phyloP scores from a whole-genome alignment of 1,140 invertebrate genomes.

The Hydropsyche tenuis region DNA sequence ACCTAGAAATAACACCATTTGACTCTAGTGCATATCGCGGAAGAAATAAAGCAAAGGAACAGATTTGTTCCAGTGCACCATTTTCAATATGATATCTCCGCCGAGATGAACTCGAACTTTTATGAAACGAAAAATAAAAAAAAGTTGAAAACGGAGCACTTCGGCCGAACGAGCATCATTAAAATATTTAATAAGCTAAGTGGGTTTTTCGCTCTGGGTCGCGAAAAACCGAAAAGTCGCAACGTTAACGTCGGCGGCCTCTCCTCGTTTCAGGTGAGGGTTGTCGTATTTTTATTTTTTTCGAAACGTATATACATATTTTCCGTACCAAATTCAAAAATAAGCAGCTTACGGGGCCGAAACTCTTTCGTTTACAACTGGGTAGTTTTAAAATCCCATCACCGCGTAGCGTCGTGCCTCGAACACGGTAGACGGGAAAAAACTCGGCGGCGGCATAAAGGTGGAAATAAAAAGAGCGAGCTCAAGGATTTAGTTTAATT shows the following conservation, averaged over 20 bases:
- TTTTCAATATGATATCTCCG: background rate
- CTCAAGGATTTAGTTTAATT: conserved; percentile 51
- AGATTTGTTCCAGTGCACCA: too few species aligned
- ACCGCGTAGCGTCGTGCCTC: conserved; percentile 42
- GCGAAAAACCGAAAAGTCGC: conserved; percentile 17
- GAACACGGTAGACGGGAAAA: conserved; percentile 30
- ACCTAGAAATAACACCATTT: too few species aligned
- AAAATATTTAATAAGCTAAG: conserved; percentile 26
- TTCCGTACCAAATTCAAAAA: conserved; percentile 13
- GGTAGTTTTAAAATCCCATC: conserved; percentile 48
- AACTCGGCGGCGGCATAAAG: conserved; percentile 39
- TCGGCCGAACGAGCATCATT: background rate
- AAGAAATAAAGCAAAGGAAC: too few species aligned
- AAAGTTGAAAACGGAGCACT: too few species aligned
- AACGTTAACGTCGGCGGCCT: background rate
- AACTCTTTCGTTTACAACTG: conserved; percentile 48
- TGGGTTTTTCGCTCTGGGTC: background rate
- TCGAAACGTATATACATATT: background rate
- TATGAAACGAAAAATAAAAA: too few species aligned
- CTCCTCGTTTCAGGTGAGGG: background rate
- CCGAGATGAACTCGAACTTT: background rate
- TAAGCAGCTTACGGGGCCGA: conserved; percentile 43
- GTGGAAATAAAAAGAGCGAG: conserved; percentile 50
- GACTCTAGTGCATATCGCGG: too few species aligned
- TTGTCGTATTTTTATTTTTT: conserved; percentile 6